Evolutionary conservation across 2,888 invertebrate genomes (phyloP), one percentile per base, ranked within the genome.

Genomic region (Anorthoa munda): DNA sequence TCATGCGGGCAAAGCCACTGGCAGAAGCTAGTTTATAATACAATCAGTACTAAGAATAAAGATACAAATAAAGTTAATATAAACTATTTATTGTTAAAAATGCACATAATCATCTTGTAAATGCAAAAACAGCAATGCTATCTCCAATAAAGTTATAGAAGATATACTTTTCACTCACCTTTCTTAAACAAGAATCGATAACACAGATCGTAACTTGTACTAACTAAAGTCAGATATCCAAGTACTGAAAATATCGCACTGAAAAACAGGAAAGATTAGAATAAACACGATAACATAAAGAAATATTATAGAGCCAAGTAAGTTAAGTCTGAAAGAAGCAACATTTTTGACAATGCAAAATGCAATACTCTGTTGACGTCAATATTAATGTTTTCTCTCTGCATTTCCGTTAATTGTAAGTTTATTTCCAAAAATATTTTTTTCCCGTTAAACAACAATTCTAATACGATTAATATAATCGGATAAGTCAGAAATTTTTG

Each of bases 141-240:
- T 31, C 4, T 15, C 2, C 0, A 23, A 9, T 18, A 5, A 13
- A 39, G 15, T n/a, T 15, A 17, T 2, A 13, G 0, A 45, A 0
- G 18, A 53, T 1, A 53, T 31, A 18, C 4, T 31, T 51, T 51
- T 2, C 12, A 66, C 71, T 83, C 17, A 82, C 81, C 81, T 60
- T 81, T 88, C 66, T 91, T 91, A 12, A 81, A 75, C 26, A 90
- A 31, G n/a, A 90, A 73, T 15, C 86, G 87, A 53, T 89, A 85
- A 51, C 78, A 79, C 23, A 93, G 63, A 77, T 93, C 93, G 63
- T 93, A 93, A 18, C 72, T 67, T 2, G 93, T 93, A 64, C 91
- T 90, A 9, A 92, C 7, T 39, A 90, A 4, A n/a, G 90, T 91
- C 0, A 92, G 53, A 9, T 90, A 51, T 9, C 86, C 89, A 21